phyloP scores from a whole-genome alignment of 1,140 invertebrate species.

The Octopus bimaculoides region DNA sequence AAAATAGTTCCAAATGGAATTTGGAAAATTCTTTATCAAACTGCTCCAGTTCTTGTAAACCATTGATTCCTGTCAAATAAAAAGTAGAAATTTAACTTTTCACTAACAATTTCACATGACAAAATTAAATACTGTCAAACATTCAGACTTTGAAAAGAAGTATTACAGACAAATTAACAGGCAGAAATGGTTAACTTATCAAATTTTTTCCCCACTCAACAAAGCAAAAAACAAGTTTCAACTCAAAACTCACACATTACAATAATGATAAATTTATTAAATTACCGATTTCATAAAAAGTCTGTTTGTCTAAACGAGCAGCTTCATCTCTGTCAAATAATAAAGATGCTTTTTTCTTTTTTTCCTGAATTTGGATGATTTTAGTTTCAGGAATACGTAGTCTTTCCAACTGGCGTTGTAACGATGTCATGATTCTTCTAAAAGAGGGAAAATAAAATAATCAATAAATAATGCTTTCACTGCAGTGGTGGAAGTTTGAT shows the following conservation, averaged over 20 bases:
- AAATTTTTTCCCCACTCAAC: background rate
- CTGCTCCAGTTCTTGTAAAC: constrained; percentile 75
- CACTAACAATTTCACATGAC: too few species aligned
- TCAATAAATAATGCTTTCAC: too few species aligned
- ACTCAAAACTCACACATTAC: background rate
- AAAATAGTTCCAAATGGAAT: constrained; percentile 77
- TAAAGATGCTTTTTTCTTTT: constrained; percentile 72
- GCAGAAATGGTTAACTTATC: background rate
- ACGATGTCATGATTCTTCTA: constrained; percentile 64
- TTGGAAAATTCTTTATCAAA: constrained; percentile 71
- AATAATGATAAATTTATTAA: background rate
- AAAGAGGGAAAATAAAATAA: constrained; percentile 3
- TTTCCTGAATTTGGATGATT: constrained; percentile 63
- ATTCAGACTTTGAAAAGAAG: background rate
- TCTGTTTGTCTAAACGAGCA: constrained; percentile 76
- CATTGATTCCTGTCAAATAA: constrained; percentile 64
- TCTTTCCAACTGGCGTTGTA: constrained; percentile 79
- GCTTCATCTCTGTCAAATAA: constrained; percentile 87
- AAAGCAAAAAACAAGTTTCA: background rate
- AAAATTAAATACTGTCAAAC: background rate
- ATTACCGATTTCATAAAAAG: constrained; percentile 79
- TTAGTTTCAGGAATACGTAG: constrained; percentile 77
- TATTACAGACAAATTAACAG: background rate
- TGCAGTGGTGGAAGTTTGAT: too few species aligned
- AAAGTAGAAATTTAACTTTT: background rate